Evolutionary conservation across 2,113 vertebrate species (phyloP).

Genomic region (Xiphias gladius): DNA sequence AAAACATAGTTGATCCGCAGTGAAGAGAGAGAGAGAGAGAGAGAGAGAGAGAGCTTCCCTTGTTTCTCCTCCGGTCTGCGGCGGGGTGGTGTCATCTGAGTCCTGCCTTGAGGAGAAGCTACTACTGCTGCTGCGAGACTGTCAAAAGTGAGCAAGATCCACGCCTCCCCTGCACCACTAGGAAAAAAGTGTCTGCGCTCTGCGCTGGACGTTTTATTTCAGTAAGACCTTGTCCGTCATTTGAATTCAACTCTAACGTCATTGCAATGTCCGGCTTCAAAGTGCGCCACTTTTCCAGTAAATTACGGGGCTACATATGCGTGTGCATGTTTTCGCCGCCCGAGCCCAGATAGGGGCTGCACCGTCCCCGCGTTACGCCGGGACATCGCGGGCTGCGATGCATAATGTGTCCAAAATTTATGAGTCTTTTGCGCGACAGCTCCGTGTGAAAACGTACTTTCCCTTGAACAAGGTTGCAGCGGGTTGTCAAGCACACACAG

Average conservation of each 20-base stretch:
- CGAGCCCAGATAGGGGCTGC: conserved; percentile 9
- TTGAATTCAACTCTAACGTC: conserved; percentile 79
- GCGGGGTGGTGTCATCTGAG: conserved; percentile 87
- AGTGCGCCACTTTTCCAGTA: conserved; percentile 63
- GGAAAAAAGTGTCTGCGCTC: conserved; percentile 78
- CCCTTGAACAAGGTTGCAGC: neutral
- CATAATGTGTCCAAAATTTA: neutral
- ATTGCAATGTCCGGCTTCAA: conserved; percentile 79
- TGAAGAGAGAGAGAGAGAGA: conserved; percentile 39
- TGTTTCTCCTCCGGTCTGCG: conserved; percentile 78
- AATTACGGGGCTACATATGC: conserved; percentile 28
- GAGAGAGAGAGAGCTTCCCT: conserved; percentile 60
- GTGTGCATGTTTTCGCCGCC: conserved; percentile 22
- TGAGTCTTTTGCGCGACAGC: neutral
- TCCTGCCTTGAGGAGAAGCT: conserved; percentile 83
- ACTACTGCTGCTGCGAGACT: conserved; percentile 85
- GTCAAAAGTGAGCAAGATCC: conserved; percentile 87
- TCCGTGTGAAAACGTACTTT: conserved; percentile 1
- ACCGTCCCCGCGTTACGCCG: neutral
- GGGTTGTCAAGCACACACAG: neutral
- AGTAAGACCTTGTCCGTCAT: conserved; percentile 87
- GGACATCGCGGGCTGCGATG: conserved; percentile 1
- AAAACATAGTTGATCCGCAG: conserved; percentile 76
- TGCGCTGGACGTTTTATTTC: conserved; percentile 83
- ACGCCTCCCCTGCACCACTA: conserved; percentile 86